Conservation (phyloP, 92 coral and sea anemone species). For the Porites evermanni region DNA sequence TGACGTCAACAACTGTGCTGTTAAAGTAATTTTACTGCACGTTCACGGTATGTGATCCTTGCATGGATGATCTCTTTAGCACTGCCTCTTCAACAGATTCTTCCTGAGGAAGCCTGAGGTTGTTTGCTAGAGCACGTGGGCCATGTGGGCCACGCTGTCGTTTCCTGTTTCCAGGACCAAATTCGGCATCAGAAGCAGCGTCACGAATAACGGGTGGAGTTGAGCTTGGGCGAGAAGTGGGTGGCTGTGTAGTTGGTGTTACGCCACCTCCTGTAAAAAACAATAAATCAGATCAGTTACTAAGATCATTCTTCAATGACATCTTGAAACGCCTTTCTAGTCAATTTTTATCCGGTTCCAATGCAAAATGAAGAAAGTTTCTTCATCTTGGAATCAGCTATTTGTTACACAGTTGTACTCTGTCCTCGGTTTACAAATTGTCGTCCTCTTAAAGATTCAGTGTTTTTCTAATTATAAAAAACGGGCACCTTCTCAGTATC, state of each 20-base stretch:
- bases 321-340: too few species aligned
- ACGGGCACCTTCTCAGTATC: too few species aligned
- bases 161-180: conserved; percentile 1
- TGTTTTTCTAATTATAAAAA: too few species aligned
- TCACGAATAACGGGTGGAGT: not conserved
- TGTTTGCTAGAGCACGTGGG: not conserved
- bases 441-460: too few species aligned
- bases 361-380: too few species aligned
- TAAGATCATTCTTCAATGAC: too few species aligned
- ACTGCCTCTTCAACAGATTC: conserved; percentile 92
- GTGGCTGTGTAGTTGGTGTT: not conserved
- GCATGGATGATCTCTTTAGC: conserved; percentile 74
- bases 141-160: too few species aligned
- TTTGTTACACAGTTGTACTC: too few species aligned
- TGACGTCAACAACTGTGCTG: conserved; percentile 21
- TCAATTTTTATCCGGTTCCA: too few species aligned
- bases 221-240: not conserved
- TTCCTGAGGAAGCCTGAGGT: conserved; percentile 27
- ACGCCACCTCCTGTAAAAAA: not conserved
- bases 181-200: not conserved
- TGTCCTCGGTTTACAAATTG: too few species aligned
- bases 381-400: too few species aligned
- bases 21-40: conserved; percentile 26
- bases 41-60: conserved; percentile 16
- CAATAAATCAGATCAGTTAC: not conserved